Evolutionary conservation across 2,113 vertebrate genomes (phyloP).

Genomic region (Cebus imitator): DNA sequence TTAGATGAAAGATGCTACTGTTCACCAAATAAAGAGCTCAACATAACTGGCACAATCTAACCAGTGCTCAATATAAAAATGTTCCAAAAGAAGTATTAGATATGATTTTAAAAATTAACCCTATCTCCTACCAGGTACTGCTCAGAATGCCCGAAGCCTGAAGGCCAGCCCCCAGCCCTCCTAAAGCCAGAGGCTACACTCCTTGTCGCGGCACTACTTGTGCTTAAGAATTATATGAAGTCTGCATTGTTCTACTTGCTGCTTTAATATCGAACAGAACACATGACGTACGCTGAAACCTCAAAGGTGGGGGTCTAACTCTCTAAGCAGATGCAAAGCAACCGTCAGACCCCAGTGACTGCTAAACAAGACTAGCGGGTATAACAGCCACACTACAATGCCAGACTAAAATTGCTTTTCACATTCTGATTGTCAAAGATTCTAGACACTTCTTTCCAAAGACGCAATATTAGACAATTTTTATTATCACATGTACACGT

Average conservation of each 20-base stretch:
- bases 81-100: neutral
- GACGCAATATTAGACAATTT: slow-evolving; percentile 1
- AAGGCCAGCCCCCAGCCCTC: neutral
- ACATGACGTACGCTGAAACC: neutral
- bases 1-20: neutral
- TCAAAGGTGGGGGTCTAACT: neutral
- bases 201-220: neutral
- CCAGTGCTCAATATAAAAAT: neutral
- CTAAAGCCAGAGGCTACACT: neutral
- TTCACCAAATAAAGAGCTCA: neutral
- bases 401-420: slow-evolving; percentile 56
- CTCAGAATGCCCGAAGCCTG: neutral
- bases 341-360: neutral
- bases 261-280: neutral
- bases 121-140: neutral
- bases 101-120: neutral
- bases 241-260: neutral
- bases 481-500: slow-evolving; percentile 11
- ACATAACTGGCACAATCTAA: neutral
- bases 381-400: slow-evolving; percentile 22
- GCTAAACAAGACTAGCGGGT: neutral
- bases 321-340: neutral
- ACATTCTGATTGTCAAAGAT: slow-evolving; percentile 35
- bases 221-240: neutral
- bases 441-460: slow-evolving; percentile 31